These are phyloP conservation scores for Pilophorus perplexus DNA, from an alignment of 2,888 invertebrate species.

Conservation along the genomic window DNA sequence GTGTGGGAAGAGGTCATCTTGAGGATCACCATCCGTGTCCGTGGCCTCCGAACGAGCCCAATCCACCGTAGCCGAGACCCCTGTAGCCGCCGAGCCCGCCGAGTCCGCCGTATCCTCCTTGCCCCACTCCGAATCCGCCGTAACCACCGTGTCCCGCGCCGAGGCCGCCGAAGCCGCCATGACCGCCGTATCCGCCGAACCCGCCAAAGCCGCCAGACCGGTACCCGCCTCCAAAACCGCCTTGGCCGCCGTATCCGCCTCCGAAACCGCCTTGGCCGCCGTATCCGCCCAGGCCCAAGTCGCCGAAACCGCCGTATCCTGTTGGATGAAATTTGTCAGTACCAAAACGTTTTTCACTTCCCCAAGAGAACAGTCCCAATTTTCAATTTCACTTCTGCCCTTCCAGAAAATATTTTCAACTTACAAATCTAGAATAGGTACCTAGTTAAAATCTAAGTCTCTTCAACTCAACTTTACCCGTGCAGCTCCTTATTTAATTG, in stretches of 20 bases:
- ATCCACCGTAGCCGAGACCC: constrained; percentile 3
- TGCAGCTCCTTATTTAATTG: too few species aligned
- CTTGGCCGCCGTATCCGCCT: not conserved
- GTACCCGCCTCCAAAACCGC: not conserved
- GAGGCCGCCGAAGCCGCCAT: not conserved
- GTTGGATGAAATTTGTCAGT: not conserved
- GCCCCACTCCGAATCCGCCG: not conserved
- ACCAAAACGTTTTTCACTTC: not conserved
- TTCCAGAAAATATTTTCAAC: too few species aligned
- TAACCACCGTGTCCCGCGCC: not conserved
- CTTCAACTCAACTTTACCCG: too few species aligned
- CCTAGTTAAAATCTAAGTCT: too few species aligned
- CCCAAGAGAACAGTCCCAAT: too few species aligned
- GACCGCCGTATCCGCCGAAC: not conserved
- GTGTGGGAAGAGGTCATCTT: not conserved
- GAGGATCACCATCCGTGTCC: not conserved
- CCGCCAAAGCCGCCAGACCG: not conserved
- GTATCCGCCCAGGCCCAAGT: not conserved
- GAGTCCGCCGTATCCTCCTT: constrained; percentile 11
- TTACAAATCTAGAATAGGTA: too few species aligned
- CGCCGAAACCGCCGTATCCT: not conserved
- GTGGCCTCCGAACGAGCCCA: not conserved
- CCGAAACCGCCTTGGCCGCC: not conserved
- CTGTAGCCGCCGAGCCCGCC: not conserved
- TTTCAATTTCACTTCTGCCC: too few species aligned